These are phyloP conservation scores for Leistus spinibarbis DNA, from an alignment of 2,888 invertebrate species.

Conservation along the genomic window DNA sequence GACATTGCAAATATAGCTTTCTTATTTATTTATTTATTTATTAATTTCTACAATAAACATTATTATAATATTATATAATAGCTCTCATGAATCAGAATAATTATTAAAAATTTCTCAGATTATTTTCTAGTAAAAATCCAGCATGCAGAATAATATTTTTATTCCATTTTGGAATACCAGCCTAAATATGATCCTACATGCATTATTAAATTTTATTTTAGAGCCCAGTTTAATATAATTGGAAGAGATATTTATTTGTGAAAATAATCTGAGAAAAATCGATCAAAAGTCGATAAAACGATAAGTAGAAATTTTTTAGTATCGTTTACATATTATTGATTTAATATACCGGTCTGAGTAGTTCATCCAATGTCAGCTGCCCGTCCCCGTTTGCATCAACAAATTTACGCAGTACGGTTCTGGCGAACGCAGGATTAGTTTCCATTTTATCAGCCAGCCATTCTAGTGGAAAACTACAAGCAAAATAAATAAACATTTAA, in stretches of 20 bases:
- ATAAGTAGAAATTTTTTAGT: constrained; percentile 1
- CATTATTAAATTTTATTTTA: constrained; percentile 1
- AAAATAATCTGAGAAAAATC: constrained; percentile 18
- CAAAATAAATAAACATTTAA: background rate
- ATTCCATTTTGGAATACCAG: constrained; percentile 23
- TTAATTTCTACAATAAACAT: constrained; percentile 28
- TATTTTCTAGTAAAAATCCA: constrained; percentile 12
- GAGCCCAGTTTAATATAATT: constrained; percentile 15
- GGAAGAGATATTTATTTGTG: background rate
- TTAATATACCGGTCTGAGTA: constrained; percentile 39
- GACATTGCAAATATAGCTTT: constrained; percentile 27
- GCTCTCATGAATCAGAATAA: background rate
- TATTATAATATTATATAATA: constrained; percentile 20
- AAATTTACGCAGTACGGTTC: constrained; percentile 39
- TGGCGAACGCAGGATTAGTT: constrained; percentile 39
- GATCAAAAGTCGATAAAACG: constrained; percentile 7
- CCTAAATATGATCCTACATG: constrained; percentile 23
- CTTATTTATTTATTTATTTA: constrained; percentile 11
- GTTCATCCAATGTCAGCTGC: constrained; percentile 40
- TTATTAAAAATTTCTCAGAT: constrained; percentile 11
- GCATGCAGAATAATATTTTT: constrained; percentile 21
- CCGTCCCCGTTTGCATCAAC: constrained; percentile 41
- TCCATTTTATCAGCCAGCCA: constrained; percentile 42
- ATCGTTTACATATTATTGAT: background rate
- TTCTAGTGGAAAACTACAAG: constrained; percentile 40